These are phyloP conservation scores for Sinohyriopsis cumingii DNA, from an alignment of 2,888 invertebrate genomes.

Conservation along the genomic window DNA sequence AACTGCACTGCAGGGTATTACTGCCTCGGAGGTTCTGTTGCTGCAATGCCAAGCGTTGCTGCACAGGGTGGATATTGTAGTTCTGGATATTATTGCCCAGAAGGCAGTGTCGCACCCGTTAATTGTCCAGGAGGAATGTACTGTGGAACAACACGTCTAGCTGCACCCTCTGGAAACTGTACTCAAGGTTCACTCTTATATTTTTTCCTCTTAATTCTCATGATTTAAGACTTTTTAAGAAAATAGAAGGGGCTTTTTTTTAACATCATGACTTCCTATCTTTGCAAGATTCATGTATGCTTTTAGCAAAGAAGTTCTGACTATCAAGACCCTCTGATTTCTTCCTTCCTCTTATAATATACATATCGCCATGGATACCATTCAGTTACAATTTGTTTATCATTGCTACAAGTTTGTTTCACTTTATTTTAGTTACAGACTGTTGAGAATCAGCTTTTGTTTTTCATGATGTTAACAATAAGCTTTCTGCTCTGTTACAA, in stretches of 20 bases:
- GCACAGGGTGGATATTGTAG: slow-evolving; percentile 56
- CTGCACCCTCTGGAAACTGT: slow-evolving; percentile 56
- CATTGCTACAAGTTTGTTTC: background rate
- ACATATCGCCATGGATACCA: too few relatives aligned
- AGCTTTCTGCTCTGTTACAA: too few relatives aligned
- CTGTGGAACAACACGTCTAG: slow-evolving; percentile 54
- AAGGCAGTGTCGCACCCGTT: slow-evolving; percentile 56
- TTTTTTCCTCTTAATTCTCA: background rate
- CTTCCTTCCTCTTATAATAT: too few relatives aligned
- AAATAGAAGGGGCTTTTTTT: too few relatives aligned
- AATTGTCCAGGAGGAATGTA: slow-evolving; percentile 63
- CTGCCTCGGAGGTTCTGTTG: slow-evolving; percentile 57
- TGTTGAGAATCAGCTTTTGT: too few relatives aligned
- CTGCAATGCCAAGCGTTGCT: slow-evolving; percentile 55
- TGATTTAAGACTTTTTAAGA: too few relatives aligned
- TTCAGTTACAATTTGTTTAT: background rate
- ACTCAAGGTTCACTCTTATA: slow-evolving; percentile 51
- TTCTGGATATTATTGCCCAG: slow-evolving; percentile 66
- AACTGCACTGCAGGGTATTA: slow-evolving; percentile 68
- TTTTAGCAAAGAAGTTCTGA: too few relatives aligned
- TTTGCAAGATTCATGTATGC: too few relatives aligned
- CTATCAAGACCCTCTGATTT: too few relatives aligned
- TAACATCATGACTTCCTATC: too few relatives aligned
- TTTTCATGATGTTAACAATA: too few relatives aligned
- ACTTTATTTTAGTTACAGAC: slow-evolving; percentile 2